These are phyloP conservation scores for Drosophila multiciliata DNA, from an alignment of 2,888 invertebrate genomes.

Conservation along the genomic window DNA sequence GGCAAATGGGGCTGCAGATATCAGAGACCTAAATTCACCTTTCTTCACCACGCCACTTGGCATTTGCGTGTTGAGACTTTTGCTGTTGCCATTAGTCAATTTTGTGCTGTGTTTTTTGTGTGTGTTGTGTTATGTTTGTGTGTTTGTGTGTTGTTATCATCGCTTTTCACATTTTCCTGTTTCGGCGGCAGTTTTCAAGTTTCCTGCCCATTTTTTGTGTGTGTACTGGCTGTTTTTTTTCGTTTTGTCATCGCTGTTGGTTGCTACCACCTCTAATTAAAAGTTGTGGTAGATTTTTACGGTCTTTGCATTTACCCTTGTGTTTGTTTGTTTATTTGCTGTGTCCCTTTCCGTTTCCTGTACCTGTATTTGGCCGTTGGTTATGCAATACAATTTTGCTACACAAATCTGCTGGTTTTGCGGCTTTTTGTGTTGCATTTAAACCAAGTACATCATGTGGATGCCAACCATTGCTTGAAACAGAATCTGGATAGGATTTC, in stretches of 20 bases:
- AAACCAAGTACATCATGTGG: conserved; percentile 26
- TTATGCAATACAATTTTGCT: conserved; percentile 43
- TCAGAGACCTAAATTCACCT: not conserved
- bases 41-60: conserved; percentile 1
- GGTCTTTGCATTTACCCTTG: conserved; percentile 44
- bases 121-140: conserved; percentile 14
- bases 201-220: conserved; percentile 11
- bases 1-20: conserved; percentile 14
- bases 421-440: conserved; percentile 21
- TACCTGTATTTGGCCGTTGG: not conserved
- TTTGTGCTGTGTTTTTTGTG: conserved; percentile 25
- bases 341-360: not conserved
- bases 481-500: conserved; percentile 12
- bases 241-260: conserved; percentile 19
- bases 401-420: conserved; percentile 36
- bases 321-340: conserved; percentile 29
- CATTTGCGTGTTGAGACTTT: conserved; percentile 17
- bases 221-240: conserved; percentile 11
- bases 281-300: conserved; percentile 58
- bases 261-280: conserved; percentile 61
- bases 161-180: conserved; percentile 23
- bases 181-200: conserved; percentile 8
- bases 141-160: conserved; percentile 23
- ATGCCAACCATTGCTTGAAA: conserved; percentile 9
- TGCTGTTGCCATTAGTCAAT: conserved; percentile 48